Conservation (phyloP, 23 tunicate genomes). For the Styela clava region DNA sequence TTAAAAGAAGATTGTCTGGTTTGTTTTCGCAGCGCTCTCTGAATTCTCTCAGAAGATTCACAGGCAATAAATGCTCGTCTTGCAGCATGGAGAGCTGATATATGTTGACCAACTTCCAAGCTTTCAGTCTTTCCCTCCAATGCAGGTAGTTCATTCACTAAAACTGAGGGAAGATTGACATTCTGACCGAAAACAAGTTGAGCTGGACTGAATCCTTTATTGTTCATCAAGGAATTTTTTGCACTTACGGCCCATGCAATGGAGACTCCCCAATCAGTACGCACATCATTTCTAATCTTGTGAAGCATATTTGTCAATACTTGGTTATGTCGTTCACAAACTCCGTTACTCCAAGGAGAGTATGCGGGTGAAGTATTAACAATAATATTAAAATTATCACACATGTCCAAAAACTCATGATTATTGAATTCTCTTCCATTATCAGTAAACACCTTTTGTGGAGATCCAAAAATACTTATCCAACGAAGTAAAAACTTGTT, state of each 20-base stretch:
- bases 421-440: constrained; percentile 31
- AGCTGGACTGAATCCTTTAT: constrained; percentile 16
- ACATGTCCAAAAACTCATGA: constrained; percentile 23
- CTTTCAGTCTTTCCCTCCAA: constrained; percentile 19
- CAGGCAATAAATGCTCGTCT: too few species aligned
- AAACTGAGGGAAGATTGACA: background rate
- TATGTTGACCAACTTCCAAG: background rate
- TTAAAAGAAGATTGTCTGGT: too few species aligned
- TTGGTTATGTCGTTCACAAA: constrained; percentile 29
- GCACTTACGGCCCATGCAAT: constrained; percentile 26
- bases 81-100: too few species aligned
- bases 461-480: constrained; percentile 28
- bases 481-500: constrained; percentile 18
- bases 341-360: constrained; percentile 33
- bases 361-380: constrained; percentile 23
- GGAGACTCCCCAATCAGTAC: background rate
- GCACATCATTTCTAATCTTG: background rate
- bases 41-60: too few species aligned
- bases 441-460: constrained; percentile 10
- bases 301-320: background rate
- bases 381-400: constrained; percentile 5
- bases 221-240: constrained; percentile 15
- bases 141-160: constrained; percentile 4
- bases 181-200: constrained; percentile 22
- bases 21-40: too few species aligned